phyloP scores from a whole-genome alignment of 1,140 invertebrate species.

The Solenopsis fugax region DNA sequence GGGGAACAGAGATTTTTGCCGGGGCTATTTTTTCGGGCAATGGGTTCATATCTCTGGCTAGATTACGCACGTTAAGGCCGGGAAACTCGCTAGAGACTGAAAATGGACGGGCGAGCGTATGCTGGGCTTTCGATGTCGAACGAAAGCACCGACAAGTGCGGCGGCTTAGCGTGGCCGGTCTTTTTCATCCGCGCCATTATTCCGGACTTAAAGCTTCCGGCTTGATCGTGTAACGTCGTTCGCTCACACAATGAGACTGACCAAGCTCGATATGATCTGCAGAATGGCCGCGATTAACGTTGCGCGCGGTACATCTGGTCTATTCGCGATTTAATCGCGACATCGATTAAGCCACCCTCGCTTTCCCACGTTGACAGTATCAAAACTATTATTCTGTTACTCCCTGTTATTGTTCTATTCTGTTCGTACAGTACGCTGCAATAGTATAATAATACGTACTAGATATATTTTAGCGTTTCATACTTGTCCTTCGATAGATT shows the following conservation, averaged over 20 bases:
- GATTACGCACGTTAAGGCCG: constrained; percentile 58
- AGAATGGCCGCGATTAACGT: constrained; percentile 48
- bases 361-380: not conserved
- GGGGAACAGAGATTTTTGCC: constrained; percentile 29
- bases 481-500: not conserved
- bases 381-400: constrained; percentile 21
- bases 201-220: constrained; percentile 62
- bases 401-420: not conserved
- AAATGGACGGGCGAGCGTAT: constrained; percentile 60
- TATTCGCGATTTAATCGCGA: constrained; percentile 24
- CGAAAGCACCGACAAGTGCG: constrained; percentile 68
- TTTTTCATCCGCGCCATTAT: constrained; percentile 69
- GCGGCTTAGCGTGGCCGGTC: constrained; percentile 67
- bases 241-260: constrained; percentile 47
- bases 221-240: constrained; percentile 49
- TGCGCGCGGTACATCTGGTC: not conserved
- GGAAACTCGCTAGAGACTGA: constrained; percentile 50
- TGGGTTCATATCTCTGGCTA: constrained; percentile 53
- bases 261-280: constrained; percentile 13
- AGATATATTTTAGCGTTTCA: too few species aligned
- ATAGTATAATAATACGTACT: not conserved
- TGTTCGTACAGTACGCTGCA: not conserved
- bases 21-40: constrained; percentile 50
- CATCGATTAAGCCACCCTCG: constrained; percentile 23
- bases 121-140: constrained; percentile 62